These are phyloP conservation scores for Orthosia incerta DNA, from an alignment of 2,888 invertebrate species.

Conservation along the genomic window DNA sequence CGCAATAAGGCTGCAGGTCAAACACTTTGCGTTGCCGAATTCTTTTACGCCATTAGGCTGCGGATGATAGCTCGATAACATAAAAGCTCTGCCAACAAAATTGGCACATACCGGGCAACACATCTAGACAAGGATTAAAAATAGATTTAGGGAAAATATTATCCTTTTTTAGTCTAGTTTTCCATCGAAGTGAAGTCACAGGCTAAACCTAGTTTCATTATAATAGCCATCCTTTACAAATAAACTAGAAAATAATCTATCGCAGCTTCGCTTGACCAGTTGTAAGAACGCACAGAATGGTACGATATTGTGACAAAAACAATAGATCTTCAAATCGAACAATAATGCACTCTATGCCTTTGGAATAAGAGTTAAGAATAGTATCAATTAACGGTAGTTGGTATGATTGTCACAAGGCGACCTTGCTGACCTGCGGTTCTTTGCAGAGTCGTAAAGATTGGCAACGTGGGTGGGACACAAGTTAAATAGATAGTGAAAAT, in stretches of 20 bases:
- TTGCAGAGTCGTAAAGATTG: slow-evolving; percentile 69
- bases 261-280: slow-evolving; percentile 24
- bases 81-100: background rate
- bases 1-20: no score
- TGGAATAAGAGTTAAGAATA: slow-evolving; percentile 21
- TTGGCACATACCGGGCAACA: no score
- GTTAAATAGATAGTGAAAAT: slow-evolving; percentile 53
- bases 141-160: no score
- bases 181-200: slow-evolving; percentile 3
- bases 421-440: slow-evolving; percentile 67
- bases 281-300: slow-evolving; percentile 46
- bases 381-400: slow-evolving; percentile 25
- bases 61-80: background rate
- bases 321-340: background rate
- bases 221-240: slow-evolving; percentile 4
- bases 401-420: slow-evolving; percentile 45
- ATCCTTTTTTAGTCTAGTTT: no score
- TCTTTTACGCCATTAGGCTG: no score
- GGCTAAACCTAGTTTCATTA: background rate
- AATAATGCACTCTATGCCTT: slow-evolving; percentile 33
- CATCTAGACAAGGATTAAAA: no score
- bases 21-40: no score
- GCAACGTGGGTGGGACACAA: slow-evolving; percentile 75
- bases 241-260: slow-evolving; percentile 50
- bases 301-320: slow-evolving; percentile 45